Base-by-base conservation (phyloP, 2,113 vertebrate species). In the Elephantulus edwardii region DNA sequence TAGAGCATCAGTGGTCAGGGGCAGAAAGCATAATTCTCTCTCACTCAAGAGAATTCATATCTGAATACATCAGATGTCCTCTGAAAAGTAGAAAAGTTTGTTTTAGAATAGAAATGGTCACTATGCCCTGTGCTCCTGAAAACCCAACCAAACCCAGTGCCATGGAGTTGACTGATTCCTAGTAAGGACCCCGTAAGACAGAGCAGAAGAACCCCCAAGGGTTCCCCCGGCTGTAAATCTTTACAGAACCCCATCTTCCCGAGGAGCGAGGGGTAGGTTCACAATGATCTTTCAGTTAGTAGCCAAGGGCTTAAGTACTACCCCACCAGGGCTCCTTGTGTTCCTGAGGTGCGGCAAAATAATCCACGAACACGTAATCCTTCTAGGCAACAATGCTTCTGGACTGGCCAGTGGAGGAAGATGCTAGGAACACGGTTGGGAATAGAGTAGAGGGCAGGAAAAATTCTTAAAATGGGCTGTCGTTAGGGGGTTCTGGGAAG, bases 331-430 rank as follows among this genome's bases (percentile, higher is more conserved):
- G 42, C 75, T 71, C 82, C 58, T 68, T 81, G 75, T 62, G 92
- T 42, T 78, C 83, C 77, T n/a, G 33, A 50, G 40, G 72, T 28
- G 66, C 83, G 64, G 62, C 72, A 75, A 83, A 93, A 26, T 48
- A 46, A 83, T 72, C 81, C 86, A 79, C 12, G 40, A 84, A 74
- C 46, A 56, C 60, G 40, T 17, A 83, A 17, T 74, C 40, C 54
- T 77, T 50, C 84, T 38, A 22, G 86, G 86, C 46, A 83, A 3
- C 13, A 48, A 82, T 16, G 88, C 64, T 78, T 85, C 83, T 71
- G 78, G 91, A 42, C 50, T 44, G 83, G 68, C 89, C 80, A 72
- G 89, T 81, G 75, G 82, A 89, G 33, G n/a, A n/a, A n/a, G 88
- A 46, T 48, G 38, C 44, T 44, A 56, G 71, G 72, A 86, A 89